phyloP scores from a whole-genome alignment of 2,797 vertebrate species.

The Alca torda region DNA sequence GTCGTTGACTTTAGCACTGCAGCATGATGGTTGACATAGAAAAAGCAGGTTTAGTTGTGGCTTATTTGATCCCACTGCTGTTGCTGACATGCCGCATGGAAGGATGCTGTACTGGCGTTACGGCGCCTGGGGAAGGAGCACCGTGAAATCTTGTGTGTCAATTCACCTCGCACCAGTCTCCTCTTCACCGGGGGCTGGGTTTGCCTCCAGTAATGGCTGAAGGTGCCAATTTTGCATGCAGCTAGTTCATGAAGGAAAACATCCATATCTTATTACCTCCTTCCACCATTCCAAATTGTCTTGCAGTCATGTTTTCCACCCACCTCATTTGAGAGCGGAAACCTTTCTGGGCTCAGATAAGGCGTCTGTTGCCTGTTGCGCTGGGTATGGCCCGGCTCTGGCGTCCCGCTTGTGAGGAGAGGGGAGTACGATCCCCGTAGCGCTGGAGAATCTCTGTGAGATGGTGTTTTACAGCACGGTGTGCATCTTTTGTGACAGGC shows the following conservation, averaged over 20 bases:
- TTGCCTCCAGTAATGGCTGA: neutral
- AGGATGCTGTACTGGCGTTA: neutral
- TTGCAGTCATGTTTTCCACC: neutral
- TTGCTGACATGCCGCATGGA: too few species aligned
- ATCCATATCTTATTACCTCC: fast-evolving
- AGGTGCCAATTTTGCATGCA: neutral
- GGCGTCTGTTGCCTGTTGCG: neutral
- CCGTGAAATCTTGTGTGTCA: neutral
- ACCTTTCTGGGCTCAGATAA: neutral
- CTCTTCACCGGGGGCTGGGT: neutral
- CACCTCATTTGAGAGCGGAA: neutral
- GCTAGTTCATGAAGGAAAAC: neutral
- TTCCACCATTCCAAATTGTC: neutral
- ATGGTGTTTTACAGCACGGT: neutral
- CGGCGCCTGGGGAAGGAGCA: neutral
- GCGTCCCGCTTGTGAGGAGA: neutral
- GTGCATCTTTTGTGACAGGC: constrained; percentile 62
- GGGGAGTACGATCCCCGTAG: fast-evolving
- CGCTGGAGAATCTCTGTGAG: neutral
- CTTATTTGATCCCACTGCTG: neutral
- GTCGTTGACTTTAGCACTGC: neutral
- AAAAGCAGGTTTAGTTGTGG: neutral
- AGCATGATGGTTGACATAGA: too few species aligned
- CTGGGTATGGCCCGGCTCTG: too few species aligned
- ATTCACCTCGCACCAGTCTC: fast-evolving